A percentile compares a stretch with the other conserved stretches of the same genome.
These are phyloP conservation scores for Danaus plexippus DNA, from an alignment of 1,140 invertebrate species.

Conservation along the genomic window DNA sequence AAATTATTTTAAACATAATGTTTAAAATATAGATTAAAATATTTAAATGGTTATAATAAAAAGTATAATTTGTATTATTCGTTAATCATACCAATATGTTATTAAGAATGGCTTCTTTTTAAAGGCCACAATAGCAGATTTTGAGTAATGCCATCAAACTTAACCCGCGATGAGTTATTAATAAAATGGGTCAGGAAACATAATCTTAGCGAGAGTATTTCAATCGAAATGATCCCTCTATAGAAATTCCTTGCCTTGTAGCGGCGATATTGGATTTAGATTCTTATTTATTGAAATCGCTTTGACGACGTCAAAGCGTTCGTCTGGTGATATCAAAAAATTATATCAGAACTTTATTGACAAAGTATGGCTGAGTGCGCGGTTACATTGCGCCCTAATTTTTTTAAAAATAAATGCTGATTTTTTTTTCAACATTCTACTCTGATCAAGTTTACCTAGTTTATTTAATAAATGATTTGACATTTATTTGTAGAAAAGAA, in stretches of 20 bases:
- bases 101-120: no score
- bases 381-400: slow-evolving; percentile 24
- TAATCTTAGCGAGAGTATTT: slow-evolving; percentile 31
- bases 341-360: slow-evolving; percentile 62
- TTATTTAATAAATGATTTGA: no score
- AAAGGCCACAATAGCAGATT: no score
- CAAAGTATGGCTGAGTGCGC: slow-evolving; percentile 30
- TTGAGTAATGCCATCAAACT: background rate
- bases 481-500: no score
- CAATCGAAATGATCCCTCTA: slow-evolving; percentile 35
- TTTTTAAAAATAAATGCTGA: no score
- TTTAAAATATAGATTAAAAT: background rate
- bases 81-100: background rate
- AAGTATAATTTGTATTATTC: background rate
- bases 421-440: no score
- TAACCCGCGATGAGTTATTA: slow-evolving; percentile 1
- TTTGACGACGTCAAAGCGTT: slow-evolving; percentile 53
- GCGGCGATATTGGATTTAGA: slow-evolving; percentile 58
- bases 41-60: background rate
- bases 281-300: slow-evolving; percentile 55
- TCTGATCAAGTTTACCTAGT: no score
- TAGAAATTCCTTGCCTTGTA: slow-evolving; percentile 48
- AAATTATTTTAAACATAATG: no score
- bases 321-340: slow-evolving; percentile 61
- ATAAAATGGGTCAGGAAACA: slow-evolving; percentile 18